phyloP scores from a whole-genome alignment of 2,888 invertebrate genomes.

The Nudaria mundana region DNA sequence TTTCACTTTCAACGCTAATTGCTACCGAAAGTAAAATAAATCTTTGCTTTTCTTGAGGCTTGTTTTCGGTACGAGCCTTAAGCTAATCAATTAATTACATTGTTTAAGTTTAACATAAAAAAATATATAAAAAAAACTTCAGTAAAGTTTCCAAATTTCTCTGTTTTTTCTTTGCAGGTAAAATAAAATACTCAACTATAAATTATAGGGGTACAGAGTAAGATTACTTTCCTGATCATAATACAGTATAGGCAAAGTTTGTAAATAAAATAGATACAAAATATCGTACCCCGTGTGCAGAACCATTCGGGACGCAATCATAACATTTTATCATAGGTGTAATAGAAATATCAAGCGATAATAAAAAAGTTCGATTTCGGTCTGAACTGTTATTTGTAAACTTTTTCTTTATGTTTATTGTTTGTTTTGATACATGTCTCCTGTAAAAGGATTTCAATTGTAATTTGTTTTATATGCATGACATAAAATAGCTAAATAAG shows the following conservation, averaged over 20 bases:
- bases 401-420: slow-evolving; percentile 58
- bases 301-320: slow-evolving; percentile 44
- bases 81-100: slow-evolving; percentile 75
- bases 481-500: slow-evolving; percentile 10
- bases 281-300: slow-evolving; percentile 52
- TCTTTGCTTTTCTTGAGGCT: slow-evolving; percentile 67
- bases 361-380: slow-evolving; percentile 65
- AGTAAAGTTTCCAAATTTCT: slow-evolving; percentile 8
- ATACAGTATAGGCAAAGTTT: slow-evolving; percentile 67
- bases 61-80: slow-evolving; percentile 53
- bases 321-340: slow-evolving; percentile 79
- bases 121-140: slow-evolving; percentile 17
- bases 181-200: slow-evolving; percentile 8
- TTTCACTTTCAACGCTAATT: slow-evolving; percentile 79
- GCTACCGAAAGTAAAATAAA: slow-evolving; percentile 76
- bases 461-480: slow-evolving; percentile 19
- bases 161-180: slow-evolving; percentile 5
- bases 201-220: slow-evolving; percentile 30
- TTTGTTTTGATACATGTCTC: slow-evolving; percentile 54
- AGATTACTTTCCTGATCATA: slow-evolving; percentile 59
- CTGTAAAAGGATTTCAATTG: slow-evolving; percentile 38
- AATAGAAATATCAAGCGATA: slow-evolving; percentile 67
- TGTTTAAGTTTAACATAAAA: slow-evolving; percentile 47
- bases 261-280: slow-evolving; percentile 75
- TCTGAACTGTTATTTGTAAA: slow-evolving; percentile 55